Evolutionary conservation across 2,888 invertebrate genomes (phyloP).

Genomic region (Phorcus lineatus): DNA sequence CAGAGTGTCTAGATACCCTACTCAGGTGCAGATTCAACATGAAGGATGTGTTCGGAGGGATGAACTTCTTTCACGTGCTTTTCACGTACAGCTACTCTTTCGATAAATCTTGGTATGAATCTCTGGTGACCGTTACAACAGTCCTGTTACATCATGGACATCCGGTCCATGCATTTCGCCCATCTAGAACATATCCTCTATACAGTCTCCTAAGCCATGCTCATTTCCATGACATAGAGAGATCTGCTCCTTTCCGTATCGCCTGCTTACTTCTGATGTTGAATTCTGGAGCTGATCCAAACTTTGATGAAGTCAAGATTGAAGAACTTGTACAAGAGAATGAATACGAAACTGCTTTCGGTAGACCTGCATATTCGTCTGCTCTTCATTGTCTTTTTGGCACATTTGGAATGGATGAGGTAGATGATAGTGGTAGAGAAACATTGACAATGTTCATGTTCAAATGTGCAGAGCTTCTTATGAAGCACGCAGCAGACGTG

Average conservation of each 20-base stretch:
- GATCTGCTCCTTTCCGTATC: constrained; percentile 51
- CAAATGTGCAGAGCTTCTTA: constrained; percentile 55
- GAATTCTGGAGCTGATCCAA: constrained; percentile 66
- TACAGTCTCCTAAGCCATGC: constrained; percentile 66
- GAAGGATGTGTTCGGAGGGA: constrained; percentile 56
- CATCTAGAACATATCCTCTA: constrained; percentile 66
- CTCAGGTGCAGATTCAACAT: constrained; percentile 47
- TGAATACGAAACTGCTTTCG: constrained; percentile 58
- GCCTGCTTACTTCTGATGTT: constrained; percentile 54
- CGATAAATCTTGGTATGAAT: constrained; percentile 56
- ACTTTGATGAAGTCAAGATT: constrained; percentile 62
- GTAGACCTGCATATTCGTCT: constrained; percentile 62
- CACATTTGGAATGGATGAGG: constrained; percentile 32
- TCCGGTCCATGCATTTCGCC: constrained; percentile 55
- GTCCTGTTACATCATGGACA: constrained; percentile 61
- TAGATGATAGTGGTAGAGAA: not conserved
- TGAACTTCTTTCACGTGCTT: constrained; percentile 70
- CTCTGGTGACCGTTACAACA: constrained; percentile 59
- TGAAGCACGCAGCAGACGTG: constrained; percentile 59
- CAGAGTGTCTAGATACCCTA: constrained; percentile 64
- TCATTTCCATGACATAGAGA: constrained; percentile 54
- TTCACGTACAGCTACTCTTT: constrained; percentile 64
- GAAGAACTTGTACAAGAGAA: constrained; percentile 49
- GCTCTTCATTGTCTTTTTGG: constrained; percentile 62
- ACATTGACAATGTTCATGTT: constrained; percentile 37